Evolutionary conservation across 1,140 invertebrate genomes (phyloP).

Genomic region (Trichogramma pretiosum): DNA sequence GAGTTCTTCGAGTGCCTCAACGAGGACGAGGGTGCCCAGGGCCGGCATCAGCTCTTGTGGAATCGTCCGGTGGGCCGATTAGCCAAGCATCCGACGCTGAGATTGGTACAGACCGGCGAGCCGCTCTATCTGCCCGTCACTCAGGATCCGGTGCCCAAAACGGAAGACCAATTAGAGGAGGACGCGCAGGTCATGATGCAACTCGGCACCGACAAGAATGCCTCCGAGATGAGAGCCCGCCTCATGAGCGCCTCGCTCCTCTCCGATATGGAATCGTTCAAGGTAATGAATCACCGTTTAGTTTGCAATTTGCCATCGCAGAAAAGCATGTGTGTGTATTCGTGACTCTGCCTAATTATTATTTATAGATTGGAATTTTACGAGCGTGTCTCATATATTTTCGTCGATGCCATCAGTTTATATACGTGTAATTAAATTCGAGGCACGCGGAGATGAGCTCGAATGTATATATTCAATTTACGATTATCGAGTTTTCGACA

Average conservation of each 20-base stretch:
- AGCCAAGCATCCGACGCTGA: conserved; percentile 57
- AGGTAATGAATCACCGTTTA: too few relatives aligned
- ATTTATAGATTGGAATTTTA: too few relatives aligned
- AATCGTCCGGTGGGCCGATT: conserved; percentile 66
- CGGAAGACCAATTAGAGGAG: conserved; percentile 91
- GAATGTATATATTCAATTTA: too few relatives aligned
- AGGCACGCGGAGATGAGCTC: too few relatives aligned
- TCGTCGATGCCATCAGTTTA: too few relatives aligned
- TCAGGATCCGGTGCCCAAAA: conserved; percentile 91
- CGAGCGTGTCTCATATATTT: too few relatives aligned
- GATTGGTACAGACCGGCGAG: conserved; percentile 60
- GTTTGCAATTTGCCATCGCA: too few relatives aligned
- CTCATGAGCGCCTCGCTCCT: conserved; percentile 92
- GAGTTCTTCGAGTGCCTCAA: conserved; percentile 82
- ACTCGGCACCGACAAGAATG: conserved; percentile 74
- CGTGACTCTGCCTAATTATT: too few relatives aligned
- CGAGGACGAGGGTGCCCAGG: conserved; percentile 32
- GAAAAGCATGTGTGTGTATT: too few relatives aligned
- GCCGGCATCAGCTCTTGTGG: conserved; percentile 43
- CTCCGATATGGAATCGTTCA: conserved; percentile 98
- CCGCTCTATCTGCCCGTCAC: conserved; percentile 80
- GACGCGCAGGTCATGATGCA: conserved; percentile 83
- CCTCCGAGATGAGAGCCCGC: conserved; percentile 73
- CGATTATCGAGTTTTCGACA: too few relatives aligned
- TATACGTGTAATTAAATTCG: too few relatives aligned